phyloP scores from a whole-genome alignment of 2,888 invertebrate species.

The Drosophila incognita region DNA sequence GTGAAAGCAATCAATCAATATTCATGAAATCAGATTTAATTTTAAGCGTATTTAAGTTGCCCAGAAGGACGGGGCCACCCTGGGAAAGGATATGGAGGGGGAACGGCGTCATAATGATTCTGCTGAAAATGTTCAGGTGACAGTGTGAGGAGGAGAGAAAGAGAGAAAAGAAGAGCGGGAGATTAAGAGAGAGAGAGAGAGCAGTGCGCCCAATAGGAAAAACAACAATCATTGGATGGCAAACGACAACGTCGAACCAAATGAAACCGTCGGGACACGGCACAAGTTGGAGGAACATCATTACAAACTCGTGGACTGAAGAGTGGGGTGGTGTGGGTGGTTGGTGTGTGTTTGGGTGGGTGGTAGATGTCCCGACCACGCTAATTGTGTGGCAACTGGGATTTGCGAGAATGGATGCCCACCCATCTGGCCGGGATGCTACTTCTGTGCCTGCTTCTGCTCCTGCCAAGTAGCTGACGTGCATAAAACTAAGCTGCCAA shows the following conservation, averaged over 20 bases:
- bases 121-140: slow-evolving; percentile 54
- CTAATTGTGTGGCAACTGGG: slow-evolving; percentile 77
- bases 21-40: slow-evolving; percentile 81
- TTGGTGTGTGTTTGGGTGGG: background rate
- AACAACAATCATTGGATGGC: slow-evolving; percentile 62
- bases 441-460: slow-evolving; percentile 1
- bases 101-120: slow-evolving; percentile 37
- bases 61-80: background rate
- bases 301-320: slow-evolving; percentile 61
- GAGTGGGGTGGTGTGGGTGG: background rate
- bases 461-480: slow-evolving; percentile 61
- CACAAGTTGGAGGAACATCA: slow-evolving; percentile 67
- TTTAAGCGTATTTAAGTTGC: slow-evolving; percentile 78
- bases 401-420: slow-evolving; percentile 23
- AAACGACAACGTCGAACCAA: slow-evolving; percentile 66
- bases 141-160: slow-evolving; percentile 30
- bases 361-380: slow-evolving; percentile 49
- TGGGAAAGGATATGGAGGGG: background rate
- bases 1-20: slow-evolving; percentile 81
- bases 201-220: slow-evolving; percentile 33
- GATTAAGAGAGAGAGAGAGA: background rate
- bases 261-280: slow-evolving; percentile 69
- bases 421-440: slow-evolving; percentile 29
- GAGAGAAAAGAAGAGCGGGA: background rate
- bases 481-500: slow-evolving; percentile 78